Evolutionary conservation across 64 coral and sea anemone species (phyloP).

Genomic region (Cladopsammia gracilis): DNA sequence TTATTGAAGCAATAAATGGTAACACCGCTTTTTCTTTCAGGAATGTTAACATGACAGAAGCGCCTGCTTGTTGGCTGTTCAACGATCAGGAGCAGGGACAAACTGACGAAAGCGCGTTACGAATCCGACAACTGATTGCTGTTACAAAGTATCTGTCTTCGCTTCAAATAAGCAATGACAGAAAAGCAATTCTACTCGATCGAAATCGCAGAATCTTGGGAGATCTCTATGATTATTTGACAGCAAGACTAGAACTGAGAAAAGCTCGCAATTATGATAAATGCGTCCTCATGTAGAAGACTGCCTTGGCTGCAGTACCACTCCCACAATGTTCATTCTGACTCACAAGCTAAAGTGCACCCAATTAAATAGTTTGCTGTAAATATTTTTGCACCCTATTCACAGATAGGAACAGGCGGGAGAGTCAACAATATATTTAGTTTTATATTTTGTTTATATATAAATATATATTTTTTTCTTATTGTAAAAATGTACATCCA

Average conservation of each 20-base stretch:
- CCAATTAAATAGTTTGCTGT: too few species aligned
- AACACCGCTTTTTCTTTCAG: neutral
- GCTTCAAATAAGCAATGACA: slow-evolving; percentile 13
- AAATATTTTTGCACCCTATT: too few species aligned
- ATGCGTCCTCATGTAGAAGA: neutral
- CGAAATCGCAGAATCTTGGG: slow-evolving; percentile 29
- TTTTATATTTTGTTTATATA: too few species aligned
- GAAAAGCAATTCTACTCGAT: slow-evolving; percentile 3
- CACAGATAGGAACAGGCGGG: too few species aligned
- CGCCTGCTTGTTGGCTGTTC: slow-evolving; percentile 50
- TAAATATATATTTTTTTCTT: too few species aligned
- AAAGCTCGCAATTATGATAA: neutral
- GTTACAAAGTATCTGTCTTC: neutral
- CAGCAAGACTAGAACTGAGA: neutral
- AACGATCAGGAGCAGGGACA: neutral
- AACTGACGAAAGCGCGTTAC: neutral
- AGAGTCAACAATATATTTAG: too few species aligned
- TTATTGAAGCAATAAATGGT: neutral
- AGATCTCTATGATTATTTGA: neutral
- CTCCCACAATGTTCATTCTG: too few species aligned
- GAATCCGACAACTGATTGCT: slow-evolving; percentile 20
- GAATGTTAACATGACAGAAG: neutral
- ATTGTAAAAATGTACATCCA: too few species aligned
- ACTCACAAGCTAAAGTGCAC: too few species aligned
- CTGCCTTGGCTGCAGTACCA: too few species aligned